A percentile compares a stretch with the other conserved stretches of the same genome.
These are phyloP conservation scores for Gonocerus acuteangulatus DNA, from an alignment of 2,888 invertebrate genomes.

Conservation along the genomic window DNA sequence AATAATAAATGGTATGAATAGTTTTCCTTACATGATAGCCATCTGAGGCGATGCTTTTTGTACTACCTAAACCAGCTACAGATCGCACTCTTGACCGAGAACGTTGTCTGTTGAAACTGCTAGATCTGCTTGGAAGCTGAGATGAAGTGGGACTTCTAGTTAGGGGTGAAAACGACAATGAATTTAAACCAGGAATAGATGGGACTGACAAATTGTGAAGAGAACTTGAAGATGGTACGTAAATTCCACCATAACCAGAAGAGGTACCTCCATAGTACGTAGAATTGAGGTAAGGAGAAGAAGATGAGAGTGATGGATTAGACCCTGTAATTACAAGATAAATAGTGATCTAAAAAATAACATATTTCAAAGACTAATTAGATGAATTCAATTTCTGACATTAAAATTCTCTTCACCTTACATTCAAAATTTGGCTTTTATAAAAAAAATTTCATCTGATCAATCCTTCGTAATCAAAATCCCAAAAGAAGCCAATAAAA, in stretches of 20 bases:
- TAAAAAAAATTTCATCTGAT: no score
- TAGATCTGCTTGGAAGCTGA: slow-evolving; percentile 31
- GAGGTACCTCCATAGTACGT: slow-evolving; percentile 53
- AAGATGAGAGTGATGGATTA: slow-evolving; percentile 27
- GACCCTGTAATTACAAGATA: slow-evolving; percentile 25
- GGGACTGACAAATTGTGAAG: slow-evolving; percentile 32
- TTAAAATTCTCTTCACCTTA: no score
- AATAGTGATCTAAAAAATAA: no score
- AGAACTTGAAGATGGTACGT: slow-evolving; percentile 47
- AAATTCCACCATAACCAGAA: slow-evolving; percentile 61
- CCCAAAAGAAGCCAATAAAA: no score
- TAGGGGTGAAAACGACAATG: slow-evolving; percentile 1
- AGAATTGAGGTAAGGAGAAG: slow-evolving; percentile 35
- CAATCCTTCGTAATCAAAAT: no score
- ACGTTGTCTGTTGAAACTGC: slow-evolving; percentile 36
- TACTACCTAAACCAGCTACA: slow-evolving; percentile 30
- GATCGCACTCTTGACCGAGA: slow-evolving; percentile 24
- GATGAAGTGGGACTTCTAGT: slow-evolving; percentile 31
- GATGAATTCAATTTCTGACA: no score
- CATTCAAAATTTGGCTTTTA: no score
- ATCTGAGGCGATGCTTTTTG: slow-evolving; percentile 52
- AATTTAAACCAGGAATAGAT: slow-evolving; percentile 30
- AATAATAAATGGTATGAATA: no score
- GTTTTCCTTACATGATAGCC: slow-evolving; percentile 72
- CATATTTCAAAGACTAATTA: no score